Conservation (phyloP, 2,888 invertebrate genomes). For the Gari tellinella region DNA sequence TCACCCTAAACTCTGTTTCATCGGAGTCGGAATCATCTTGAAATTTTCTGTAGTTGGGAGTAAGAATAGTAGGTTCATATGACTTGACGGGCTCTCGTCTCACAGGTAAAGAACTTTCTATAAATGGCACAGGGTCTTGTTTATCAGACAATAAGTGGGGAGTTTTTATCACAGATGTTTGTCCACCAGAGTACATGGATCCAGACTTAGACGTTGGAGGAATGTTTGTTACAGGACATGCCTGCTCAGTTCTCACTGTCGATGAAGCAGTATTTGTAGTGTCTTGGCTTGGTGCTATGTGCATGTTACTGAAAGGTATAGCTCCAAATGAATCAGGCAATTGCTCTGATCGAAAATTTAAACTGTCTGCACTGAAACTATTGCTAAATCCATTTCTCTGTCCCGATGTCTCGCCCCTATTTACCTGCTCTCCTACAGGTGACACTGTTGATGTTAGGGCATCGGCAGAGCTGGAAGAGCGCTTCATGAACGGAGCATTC, state of each 20-base stretch:
- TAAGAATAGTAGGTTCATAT: conserved; percentile 24
- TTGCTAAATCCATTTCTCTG: conserved; percentile 37
- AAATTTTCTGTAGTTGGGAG: conserved; percentile 56
- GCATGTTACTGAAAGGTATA: conserved; percentile 67
- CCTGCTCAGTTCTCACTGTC: too few species aligned
- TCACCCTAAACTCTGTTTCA: conserved; percentile 45
- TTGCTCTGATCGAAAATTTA: conserved; percentile 32
- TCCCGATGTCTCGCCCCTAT: conserved; percentile 7
- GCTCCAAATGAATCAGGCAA: conserved; percentile 73
- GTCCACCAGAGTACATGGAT: too few species aligned
- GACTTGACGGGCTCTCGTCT: conserved; percentile 2
- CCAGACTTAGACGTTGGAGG: conserved; percentile 5
- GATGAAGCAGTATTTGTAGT: too few species aligned
- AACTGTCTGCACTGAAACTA: conserved; percentile 57
- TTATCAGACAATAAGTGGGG: too few species aligned
- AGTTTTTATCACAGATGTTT: too few species aligned
- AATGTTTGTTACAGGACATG: background rate
- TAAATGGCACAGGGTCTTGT: conserved; percentile 10
- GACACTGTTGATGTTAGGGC: conserved; percentile 26
- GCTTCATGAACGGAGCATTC: conserved; percentile 77
- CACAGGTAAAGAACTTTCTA: conserved; percentile 26
- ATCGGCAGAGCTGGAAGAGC: conserved; percentile 60
- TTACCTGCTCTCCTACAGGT: conserved; percentile 23
- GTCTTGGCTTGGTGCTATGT: conserved; percentile 1
- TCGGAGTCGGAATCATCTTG: conserved; percentile 49